Evolutionary conservation across 2,113 vertebrate genomes (phyloP).

Genomic region (Mobula birostris): DNA sequence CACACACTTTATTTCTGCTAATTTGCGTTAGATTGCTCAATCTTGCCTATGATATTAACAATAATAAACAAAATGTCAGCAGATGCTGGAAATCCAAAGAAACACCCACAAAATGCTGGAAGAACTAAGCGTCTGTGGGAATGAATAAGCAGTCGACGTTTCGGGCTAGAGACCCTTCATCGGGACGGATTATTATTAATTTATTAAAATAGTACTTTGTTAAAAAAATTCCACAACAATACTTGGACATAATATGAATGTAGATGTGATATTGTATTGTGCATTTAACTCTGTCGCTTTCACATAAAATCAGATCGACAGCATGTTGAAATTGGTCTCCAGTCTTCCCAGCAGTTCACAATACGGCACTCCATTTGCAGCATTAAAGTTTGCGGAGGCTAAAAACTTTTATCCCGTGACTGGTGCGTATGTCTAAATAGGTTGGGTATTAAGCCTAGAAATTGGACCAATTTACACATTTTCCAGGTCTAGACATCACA

Average conservation of each 20-base stretch:
- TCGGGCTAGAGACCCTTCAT: no score
- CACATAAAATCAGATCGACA: not conserved
- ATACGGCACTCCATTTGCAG: not conserved
- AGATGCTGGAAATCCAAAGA: no score
- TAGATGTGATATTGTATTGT: not conserved
- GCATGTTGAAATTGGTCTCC: not conserved
- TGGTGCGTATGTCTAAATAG: not conserved
- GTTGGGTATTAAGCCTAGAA: no score
- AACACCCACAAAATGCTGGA: no score
- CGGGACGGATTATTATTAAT: no score
- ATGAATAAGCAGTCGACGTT: no score
- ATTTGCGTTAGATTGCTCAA: not conserved
- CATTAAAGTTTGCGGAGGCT: not conserved
- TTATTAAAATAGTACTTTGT: no score
- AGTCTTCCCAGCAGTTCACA: not conserved
- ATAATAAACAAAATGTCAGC: no score
- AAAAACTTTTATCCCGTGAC: not conserved
- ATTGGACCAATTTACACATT: no score
- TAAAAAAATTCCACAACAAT: not conserved
- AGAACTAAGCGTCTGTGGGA: no score
- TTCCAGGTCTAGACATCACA: no score
- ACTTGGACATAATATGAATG: not conserved
- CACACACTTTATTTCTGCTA: not conserved
- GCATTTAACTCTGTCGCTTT: not conserved
- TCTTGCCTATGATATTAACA: not conserved